Conservation (phyloP, 2,113 vertebrate genomes). For the Perccottus glenii region DNA sequence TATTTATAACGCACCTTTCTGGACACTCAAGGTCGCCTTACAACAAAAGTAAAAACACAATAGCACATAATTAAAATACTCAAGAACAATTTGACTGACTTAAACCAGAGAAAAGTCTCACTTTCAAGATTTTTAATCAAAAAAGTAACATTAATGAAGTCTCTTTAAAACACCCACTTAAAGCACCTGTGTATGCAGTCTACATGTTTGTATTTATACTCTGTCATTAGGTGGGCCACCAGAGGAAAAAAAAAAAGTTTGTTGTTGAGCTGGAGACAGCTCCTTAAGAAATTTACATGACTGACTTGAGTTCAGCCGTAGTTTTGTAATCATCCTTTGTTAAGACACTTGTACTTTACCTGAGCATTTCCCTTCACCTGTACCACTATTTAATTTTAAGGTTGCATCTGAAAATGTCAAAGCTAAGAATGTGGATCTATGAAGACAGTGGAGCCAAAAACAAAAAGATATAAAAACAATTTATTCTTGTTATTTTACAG, state of each 20-base stretch:
- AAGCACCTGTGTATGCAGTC: slow-evolving; percentile 1
- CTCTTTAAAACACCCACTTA: slow-evolving; percentile 38
- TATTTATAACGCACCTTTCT: too few relatives aligned
- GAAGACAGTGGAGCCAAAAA: not conserved
- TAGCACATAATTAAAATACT: too few relatives aligned
- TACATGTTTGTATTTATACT: slow-evolving; percentile 33
- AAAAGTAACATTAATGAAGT: slow-evolving; percentile 14
- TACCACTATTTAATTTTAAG: too few relatives aligned
- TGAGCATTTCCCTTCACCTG: too few relatives aligned
- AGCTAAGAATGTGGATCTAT: not conserved
- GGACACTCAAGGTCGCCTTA: too few relatives aligned
- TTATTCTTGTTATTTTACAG: not conserved
- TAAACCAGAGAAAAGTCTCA: slow-evolving; percentile 14
- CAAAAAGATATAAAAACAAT: not conserved
- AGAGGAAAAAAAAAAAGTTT: not conserved
- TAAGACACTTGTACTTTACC: too few relatives aligned
- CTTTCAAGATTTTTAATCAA: slow-evolving; percentile 23
- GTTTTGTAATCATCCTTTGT: too few relatives aligned
- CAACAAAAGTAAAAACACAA: too few relatives aligned
- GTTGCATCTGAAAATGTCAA: not conserved
- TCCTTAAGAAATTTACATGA: too few relatives aligned
- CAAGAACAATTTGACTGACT: not conserved
- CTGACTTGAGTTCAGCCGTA: too few relatives aligned
- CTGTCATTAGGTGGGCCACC: slow-evolving; percentile 30
- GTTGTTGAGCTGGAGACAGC: not conserved